Base-by-base conservation (phyloP, 2,113 vertebrate genomes). In the Piaya cayana region DNA sequence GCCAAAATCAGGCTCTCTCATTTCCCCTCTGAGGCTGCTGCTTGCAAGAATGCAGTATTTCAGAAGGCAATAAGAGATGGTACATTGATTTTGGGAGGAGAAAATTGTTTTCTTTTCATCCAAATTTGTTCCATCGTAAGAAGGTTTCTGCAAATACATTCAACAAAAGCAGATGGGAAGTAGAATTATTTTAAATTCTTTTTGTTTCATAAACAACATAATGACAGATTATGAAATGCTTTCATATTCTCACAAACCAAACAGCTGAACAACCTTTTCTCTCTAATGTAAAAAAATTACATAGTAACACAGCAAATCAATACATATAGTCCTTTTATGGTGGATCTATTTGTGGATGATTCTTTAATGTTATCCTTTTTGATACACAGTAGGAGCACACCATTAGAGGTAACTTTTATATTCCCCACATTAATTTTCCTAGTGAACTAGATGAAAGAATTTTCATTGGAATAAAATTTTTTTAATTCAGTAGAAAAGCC, bases 401-500 rank as follows among this genome's bases (percentile, higher is more conserved):
- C 96, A 95, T 96, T 98, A 96, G 97, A 97, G 95, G 92, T 92
- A 97, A 97, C 86, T 94, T 93, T 96, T 88, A 91, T 96, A 94
- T 97, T 71, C 95, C 93, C 75, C 91, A 77, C 16, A 75, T 93
- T 91, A 91, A 90, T 97, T 98, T 97, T 97, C 93, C 95, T 97
- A 94, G 92, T 95, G 92, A 95, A 95, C 82, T 93, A 96, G 96
- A 97, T 97, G 97, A 97, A 98, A 97, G 93, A 97, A 97, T 97
- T 98, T 98, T 98, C 97, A 97, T 93, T 95, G 88, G 92, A 97
- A 96, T 52, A 8, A 97, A 98, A 45, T 18, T 90, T 95, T 97
- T 90, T 95, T 37, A 96, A 80, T 97, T 98, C 97, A 98, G 96
- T 97, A 96, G 96, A 98, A 98, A 98, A 98, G 96, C 98, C 96